Conservation (phyloP, 2,113 vertebrate genomes). For the Gopherus flavomarginatus region DNA sequence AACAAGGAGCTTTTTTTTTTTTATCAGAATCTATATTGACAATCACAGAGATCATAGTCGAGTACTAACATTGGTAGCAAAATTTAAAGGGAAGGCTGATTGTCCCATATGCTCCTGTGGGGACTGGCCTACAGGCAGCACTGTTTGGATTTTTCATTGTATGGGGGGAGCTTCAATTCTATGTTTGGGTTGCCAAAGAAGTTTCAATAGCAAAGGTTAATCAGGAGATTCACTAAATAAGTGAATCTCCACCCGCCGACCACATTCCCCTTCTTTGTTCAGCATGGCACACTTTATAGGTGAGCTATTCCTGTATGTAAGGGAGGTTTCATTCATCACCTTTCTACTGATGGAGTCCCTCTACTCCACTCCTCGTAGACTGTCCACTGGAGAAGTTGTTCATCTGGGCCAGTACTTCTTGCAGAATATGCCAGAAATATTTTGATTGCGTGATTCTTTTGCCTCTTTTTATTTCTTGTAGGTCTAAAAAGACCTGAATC, state of each 20-base stretch:
- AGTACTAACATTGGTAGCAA: not conserved
- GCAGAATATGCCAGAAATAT: not conserved
- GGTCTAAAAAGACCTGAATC: not conserved
- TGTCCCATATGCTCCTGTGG: accelerated
- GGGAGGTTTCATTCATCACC: not conserved
- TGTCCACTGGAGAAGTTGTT: not conserved
- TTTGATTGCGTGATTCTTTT: not conserved
- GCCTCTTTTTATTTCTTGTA: not conserved
- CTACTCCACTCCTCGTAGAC: accelerated
- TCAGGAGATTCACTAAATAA: not conserved
- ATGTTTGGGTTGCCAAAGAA: not conserved
- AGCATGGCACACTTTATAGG: accelerated
- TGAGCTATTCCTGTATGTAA: not conserved
- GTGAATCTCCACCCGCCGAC: not conserved
- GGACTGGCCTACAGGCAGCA: not conserved
- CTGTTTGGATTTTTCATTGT: not conserved
- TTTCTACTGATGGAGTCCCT: not conserved
- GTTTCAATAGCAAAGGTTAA: not conserved
- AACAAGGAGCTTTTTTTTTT: not conserved
- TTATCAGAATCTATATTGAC: not conserved
- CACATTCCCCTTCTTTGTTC: not conserved
- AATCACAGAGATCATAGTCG: not conserved
- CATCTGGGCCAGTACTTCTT: not conserved
- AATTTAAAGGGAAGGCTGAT: not conserved
- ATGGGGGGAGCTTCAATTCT: not conserved